Base-by-base conservation (phyloP, 2,888 invertebrate genomes). In the Tigriopus californicus region DNA sequence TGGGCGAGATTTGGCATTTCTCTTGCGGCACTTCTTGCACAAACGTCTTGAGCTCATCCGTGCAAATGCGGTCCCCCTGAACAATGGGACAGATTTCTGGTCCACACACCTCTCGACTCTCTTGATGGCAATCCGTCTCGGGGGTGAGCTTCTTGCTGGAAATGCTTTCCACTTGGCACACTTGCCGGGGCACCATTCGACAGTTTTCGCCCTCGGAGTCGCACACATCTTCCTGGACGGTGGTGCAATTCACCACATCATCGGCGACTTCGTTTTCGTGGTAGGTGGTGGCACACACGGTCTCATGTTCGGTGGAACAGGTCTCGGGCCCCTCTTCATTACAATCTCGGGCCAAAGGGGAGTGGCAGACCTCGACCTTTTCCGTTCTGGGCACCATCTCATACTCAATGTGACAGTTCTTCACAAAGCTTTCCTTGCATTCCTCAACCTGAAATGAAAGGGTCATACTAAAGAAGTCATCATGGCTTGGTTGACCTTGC, bases 401-500 rank as follows among this genome's bases (percentile, higher is more conserved):
- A 10, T 51, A 51, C 22, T 51, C 51, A 18, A 51, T 51, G 15
- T 22, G 24, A 20, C 51, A 51, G 51, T 51, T 51, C 15, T 51
- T 51, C 5, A 20, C 24, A 18, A 20, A 51, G 51, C 24, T 51
- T 24, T 51, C 51, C 15, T 51, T 24, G 20, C 51, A 51, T 22
- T 51, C 51, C 51, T 51, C 51, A 20, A 22, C 51, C 22, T 51
- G 15, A 33, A 33, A 33, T 33, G 33, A 33, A 33, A 33, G 33
- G 8, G 33, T 33, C 4, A 33, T 33, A 33, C 4, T n/a, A n/a
- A n/a, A n/a, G n/a, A n/a, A n/a, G n/a, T n/a, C n/a, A n/a, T n/a
- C n/a, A n/a, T n/a, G n/a, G n/a, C n/a, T n/a, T n/a, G n/a, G n/a
- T n/a, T n/a, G n/a, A n/a, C n/a, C n/a, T n/a, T n/a, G n/a, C n/a